Conservation (phyloP, 2,888 invertebrate genomes). For the Abscondita cerata region DNA sequence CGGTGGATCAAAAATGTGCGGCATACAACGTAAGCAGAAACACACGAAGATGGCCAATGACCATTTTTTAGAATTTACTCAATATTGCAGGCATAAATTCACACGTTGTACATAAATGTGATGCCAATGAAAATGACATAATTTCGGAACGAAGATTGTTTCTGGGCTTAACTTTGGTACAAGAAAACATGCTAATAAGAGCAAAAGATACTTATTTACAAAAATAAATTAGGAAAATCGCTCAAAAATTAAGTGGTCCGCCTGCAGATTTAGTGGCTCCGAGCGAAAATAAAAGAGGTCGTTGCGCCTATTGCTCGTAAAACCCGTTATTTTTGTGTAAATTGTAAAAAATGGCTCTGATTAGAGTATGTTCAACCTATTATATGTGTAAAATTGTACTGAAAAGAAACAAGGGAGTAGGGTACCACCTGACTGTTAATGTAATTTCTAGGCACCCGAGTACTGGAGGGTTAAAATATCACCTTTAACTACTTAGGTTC, state of each 20-base stretch:
- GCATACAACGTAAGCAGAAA: not conserved
- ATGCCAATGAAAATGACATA: not conserved
- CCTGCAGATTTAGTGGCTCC: not conserved
- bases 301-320: not conserved
- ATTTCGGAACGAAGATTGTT: not conserved
- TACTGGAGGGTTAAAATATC: not conserved
- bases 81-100: conserved; percentile 16
- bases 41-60: not conserved
- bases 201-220: not conserved
- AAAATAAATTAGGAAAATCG: not conserved
- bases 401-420: no score
- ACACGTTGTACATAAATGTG: not conserved
- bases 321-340: not conserved
- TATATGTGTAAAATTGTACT: no score
- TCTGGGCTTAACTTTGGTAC: not conserved
- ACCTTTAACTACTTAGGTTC: no score
- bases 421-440: not conserved
- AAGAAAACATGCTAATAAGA: not conserved
- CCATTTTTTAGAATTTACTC: not conserved
- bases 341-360: not conserved
- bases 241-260: not conserved
- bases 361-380: not conserved
- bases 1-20: not conserved
- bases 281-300: not conserved
- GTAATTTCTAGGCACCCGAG: not conserved